Evolutionary conservation across 2,888 invertebrate genomes (phyloP), one percentile per base, ranked within the genome.

Genomic region (Drosophila niveifrons): DNA sequence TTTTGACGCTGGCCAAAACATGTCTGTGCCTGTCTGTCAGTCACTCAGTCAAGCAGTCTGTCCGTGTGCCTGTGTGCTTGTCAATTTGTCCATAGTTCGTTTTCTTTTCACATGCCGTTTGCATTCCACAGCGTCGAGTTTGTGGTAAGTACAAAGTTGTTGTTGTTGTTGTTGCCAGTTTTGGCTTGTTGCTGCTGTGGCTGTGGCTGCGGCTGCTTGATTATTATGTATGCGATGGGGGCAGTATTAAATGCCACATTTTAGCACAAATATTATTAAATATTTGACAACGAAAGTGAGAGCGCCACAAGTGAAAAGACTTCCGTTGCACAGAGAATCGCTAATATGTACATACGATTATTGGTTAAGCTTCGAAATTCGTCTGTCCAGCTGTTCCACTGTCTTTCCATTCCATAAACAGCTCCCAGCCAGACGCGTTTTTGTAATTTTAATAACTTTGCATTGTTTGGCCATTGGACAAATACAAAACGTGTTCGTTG

Each of bases 281-380:
- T 85, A 80, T 83, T 88, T 88, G 83, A 72, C 80, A 82, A 80
- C 64, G 88, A 83, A 83, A 88, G 83, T 88, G 86, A 83, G 88
- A 82, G 88, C 82, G 58, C 82, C 56, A 34, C 65, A 63, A 69
- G 79, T 79, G 82, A 79, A 80, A 82, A 75, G 65, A 82, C 73
- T 81, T 79, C 86, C 83, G 81, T 53, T 73, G 69, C 65, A 62
- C 34, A 62, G 65, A 72, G 85, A 87, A 82, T 85, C 57, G 70
- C 68, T 88, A 85, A 83, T 88, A 80, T 83, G 88, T 88, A 88
- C 85, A 88, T 88, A 88, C 85, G 74, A 75, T 83, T 82, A 87
- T 87, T 78, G 82, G 75, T 58, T 36, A 56, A 51, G 44, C 44
- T 57, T 51, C 36, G n/a, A 36, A 36, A 36, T 36, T n/a, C 36